These are phyloP conservation scores for Drosophila kikkawai DNA, from an alignment of 1,140 invertebrate genomes.

Conservation along the genomic window DNA sequence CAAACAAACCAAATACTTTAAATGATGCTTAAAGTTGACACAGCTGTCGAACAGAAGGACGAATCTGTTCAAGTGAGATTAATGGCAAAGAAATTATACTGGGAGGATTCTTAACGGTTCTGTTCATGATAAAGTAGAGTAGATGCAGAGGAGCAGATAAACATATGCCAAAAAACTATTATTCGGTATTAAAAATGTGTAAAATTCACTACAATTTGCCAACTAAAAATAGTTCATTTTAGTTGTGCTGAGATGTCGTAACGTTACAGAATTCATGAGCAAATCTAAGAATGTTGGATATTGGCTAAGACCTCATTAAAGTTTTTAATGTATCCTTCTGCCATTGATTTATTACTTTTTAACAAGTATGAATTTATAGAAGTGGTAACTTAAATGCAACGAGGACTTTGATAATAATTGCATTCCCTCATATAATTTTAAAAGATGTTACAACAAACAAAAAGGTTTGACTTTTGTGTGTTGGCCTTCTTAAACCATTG, in stretches of 20 bases:
- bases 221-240: not conserved
- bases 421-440: too few species aligned
- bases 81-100: constrained; percentile 35
- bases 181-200: not conserved
- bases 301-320: too few species aligned
- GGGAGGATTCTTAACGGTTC: constrained; percentile 2
- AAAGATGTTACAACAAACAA: too few species aligned
- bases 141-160: not conserved
- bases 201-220: not conserved
- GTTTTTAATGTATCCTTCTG: not conserved
- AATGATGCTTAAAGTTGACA: constrained; percentile 58
- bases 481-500: too few species aligned
- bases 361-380: too few species aligned
- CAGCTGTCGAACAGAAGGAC: constrained; percentile 39
- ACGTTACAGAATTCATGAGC: not conserved
- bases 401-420: too few species aligned
- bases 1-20: constrained; percentile 56
- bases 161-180: not conserved
- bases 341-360: too few species aligned
- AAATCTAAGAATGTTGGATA: not conserved
- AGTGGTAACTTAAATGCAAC: too few species aligned
- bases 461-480: too few species aligned
- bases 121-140: too few species aligned
- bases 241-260: not conserved
- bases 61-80: constrained; percentile 43